A percentile compares a stretch with the other conserved stretches of the same genome.
Conservation (phyloP, 2,888 invertebrate species). For the Nephrotoma guestfalica region DNA sequence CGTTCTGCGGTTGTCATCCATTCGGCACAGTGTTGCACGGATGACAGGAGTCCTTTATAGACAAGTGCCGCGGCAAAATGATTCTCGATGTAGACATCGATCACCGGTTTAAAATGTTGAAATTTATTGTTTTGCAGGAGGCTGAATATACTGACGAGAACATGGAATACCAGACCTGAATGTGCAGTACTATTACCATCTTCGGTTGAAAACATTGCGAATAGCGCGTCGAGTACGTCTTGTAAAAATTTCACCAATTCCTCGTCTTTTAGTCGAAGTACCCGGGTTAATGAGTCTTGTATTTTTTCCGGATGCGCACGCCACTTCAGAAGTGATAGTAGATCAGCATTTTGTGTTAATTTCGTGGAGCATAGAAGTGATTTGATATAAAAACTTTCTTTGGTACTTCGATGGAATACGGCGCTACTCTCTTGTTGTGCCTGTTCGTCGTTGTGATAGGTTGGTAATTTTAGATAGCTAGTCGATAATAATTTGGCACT, state of each 20-base stretch:
- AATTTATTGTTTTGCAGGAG: conserved; percentile 80
- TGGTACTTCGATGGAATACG: conserved; percentile 62
- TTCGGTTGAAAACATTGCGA: conserved; percentile 85
- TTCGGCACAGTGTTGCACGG: conserved; percentile 81
- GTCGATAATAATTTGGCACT: conserved; percentile 38
- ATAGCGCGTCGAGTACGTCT: conserved; percentile 85
- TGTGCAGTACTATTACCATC: conserved; percentile 81
- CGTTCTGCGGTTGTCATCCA: conserved; percentile 74
- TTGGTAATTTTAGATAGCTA: conserved; percentile 48
- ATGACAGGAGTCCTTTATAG: conserved; percentile 78
- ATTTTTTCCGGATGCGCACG: conserved; percentile 77
- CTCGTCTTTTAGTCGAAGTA: conserved; percentile 70
- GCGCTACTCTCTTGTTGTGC: conserved; percentile 33
- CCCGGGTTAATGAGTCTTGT: conserved; percentile 68
- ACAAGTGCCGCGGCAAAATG: conserved; percentile 92
- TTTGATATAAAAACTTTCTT: conserved; percentile 67
- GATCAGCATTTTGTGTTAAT: conserved; percentile 85
- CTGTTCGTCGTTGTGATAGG: conserved; percentile 45
- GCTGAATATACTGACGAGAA: conserved; percentile 83
- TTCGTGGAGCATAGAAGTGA: conserved; percentile 91
- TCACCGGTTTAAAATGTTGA: conserved; percentile 85
- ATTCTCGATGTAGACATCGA: conserved; percentile 86
- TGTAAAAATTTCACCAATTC: conserved; percentile 90
- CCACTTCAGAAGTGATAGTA: conserved; percentile 83
- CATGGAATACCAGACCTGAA: conserved; percentile 83